Evolutionary conservation across 2,113 vertebrate genomes (phyloP), one percentile per base, ranked within the genome.

Genomic region (Addax nasomaculatus): DNA sequence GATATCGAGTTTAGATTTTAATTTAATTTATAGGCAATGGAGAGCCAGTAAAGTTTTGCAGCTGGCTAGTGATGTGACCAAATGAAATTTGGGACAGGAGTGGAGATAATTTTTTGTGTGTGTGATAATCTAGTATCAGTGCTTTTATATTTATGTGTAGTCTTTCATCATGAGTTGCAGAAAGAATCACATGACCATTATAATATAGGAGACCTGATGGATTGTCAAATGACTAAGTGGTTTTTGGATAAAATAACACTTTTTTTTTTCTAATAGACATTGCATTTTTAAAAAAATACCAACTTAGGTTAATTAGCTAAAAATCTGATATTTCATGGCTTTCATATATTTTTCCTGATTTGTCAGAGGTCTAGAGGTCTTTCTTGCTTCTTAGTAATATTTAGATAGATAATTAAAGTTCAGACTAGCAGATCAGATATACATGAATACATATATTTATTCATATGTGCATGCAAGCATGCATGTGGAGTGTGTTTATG

Each of bases 1-100:
- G 12, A 8, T 76, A 11, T 51, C 25, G 8, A 76, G 39, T 95
- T 96, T 92, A 86, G 57, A 47, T 84, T 95, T 92, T 89, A 78
- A 79, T 95, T 92, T 89, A 78, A 73, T 89, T 90, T 95, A n/a
- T 58, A 85, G 39, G 21, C 11, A 53, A 1, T 60, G 33, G 10
- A 60, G 25, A 92, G 16, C 78, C 23, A 76, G 78, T 51, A 14
- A 90, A 85, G 49, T 7, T 43, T 95, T 90, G 51, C 43, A 93
- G 11, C 30, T 83, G 33, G 14, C 9, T 8, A 89, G 9, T 85
- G 58, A 85, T 7, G 39, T 30, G 25, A 84, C 60, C 43, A 57
- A 78, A 79, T 14, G 23, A 86, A 90, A 86, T 51, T 45, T 95
- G 33, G 53, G 27, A 80, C 9, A 29, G 6, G 1, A 81, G 0